Conservation (phyloP, 2,113 vertebrate genomes). For the Nicator chloris region DNA sequence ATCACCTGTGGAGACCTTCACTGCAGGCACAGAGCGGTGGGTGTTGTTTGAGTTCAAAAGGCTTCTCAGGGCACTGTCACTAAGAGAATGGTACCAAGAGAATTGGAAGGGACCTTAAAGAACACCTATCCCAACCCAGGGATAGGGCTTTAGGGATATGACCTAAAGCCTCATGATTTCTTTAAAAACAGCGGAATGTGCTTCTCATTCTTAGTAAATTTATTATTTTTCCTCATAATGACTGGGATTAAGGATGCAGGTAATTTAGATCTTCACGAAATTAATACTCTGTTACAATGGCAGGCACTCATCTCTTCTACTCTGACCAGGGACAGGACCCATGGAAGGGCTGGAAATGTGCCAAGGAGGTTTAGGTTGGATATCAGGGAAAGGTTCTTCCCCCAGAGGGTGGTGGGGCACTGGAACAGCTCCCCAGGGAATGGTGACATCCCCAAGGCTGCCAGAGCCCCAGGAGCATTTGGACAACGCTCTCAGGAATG, state of each 20-base stretch:
- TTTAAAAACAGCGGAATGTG: neutral
- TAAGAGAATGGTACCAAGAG: neutral
- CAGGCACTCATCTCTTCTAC: neutral
- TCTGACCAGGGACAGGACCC: neutral
- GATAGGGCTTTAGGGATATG: neutral
- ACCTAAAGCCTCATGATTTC: neutral
- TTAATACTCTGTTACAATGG: neutral
- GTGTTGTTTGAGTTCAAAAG: neutral
- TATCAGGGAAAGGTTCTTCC: neutral
- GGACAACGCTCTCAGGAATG: fast-evolving
- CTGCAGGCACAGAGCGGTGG: neutral
- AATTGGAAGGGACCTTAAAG: neutral
- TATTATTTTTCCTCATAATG: neutral
- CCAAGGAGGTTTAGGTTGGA: neutral
- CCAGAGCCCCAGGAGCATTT: neutral
- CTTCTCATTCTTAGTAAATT: neutral
- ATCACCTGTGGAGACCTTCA: neutral
- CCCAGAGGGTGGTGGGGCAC: fast-evolving
- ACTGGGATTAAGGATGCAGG: neutral
- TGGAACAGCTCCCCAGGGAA: neutral
- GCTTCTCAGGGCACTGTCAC: neutral
- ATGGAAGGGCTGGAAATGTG: neutral
- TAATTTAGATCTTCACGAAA: neutral
- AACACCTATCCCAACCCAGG: neutral
- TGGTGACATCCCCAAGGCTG: neutral